Percentiles rank a stretch among this genome's conserved stretches.
Conservation (phyloP, 1,140 invertebrate species). For the Drosophila lini region DNA sequence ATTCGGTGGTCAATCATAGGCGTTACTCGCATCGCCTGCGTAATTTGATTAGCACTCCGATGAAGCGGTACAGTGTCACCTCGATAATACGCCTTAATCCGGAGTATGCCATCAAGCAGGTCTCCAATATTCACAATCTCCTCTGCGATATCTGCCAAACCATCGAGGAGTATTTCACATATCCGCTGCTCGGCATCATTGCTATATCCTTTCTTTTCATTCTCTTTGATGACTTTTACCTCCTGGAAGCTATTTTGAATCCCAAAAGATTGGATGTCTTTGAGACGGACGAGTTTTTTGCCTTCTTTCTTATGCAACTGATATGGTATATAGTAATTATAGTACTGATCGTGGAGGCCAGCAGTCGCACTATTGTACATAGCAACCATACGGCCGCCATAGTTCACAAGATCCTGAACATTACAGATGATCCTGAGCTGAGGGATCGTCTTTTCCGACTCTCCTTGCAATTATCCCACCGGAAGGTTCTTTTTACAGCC, state of each 20-base stretch:
- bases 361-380: conserved; percentile 68
- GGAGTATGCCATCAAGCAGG: conserved; percentile 70
- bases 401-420: conserved; percentile 80
- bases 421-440: conserved; percentile 72
- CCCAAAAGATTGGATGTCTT: conserved; percentile 71
- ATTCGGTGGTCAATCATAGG: conserved; percentile 62
- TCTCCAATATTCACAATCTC: conserved; percentile 79
- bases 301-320: conserved; percentile 79
- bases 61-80: conserved; percentile 74
- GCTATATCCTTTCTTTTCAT: conserved; percentile 81
- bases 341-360: conserved; percentile 77
- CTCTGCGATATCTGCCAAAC: conserved; percentile 79
- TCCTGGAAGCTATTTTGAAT: conserved; percentile 72
- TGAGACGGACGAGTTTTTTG: conserved; percentile 79
- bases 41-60: conserved; percentile 53
- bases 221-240: conserved; percentile 81
- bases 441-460: conserved; percentile 71
- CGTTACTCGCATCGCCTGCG: conserved; percentile 54
- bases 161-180: conserved; percentile 82
- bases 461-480: conserved; percentile 73
- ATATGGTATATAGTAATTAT: conserved; percentile 81
- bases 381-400: conserved; percentile 65
- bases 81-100: conserved; percentile 79
- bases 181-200: conserved; percentile 77
- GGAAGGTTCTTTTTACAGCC: conserved; percentile 73